A percentile compares a stretch with the other conserved stretches of the same genome.
phyloP scores from a whole-genome alignment of 1,140 invertebrate species.

The Achatina immaculata region DNA sequence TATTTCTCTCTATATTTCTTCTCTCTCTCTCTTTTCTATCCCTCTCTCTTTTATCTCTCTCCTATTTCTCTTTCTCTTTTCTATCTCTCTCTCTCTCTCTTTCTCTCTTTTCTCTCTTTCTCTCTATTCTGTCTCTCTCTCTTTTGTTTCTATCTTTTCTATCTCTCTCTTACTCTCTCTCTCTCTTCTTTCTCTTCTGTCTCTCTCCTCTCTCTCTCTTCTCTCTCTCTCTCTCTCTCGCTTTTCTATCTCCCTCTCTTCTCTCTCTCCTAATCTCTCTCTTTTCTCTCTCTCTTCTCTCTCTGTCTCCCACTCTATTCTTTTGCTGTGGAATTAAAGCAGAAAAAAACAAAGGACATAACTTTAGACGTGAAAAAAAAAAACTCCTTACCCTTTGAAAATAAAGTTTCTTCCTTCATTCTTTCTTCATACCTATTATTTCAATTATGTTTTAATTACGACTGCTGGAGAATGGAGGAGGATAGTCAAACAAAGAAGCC shows the following conservation, averaged over 20 bases:
- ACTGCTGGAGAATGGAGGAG: too few relatives aligned
- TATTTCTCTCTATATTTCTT: too few relatives aligned
- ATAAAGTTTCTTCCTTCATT: too few relatives aligned
- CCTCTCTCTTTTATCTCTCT: too few relatives aligned
- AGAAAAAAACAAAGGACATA: background rate
- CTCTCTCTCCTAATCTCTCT: background rate
- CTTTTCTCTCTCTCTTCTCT: background rate
- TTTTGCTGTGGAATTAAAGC: too few relatives aligned
- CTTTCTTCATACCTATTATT: too few relatives aligned
- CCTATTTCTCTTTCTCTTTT: constrained; percentile 34
- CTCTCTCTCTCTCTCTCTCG: background rate
- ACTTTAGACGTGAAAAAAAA: background rate
- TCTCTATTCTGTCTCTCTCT: constrained; percentile 18
- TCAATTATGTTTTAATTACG: too few relatives aligned
- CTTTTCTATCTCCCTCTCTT: constrained; percentile 19
- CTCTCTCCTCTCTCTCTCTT: constrained; percentile 14
- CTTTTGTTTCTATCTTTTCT: constrained; percentile 14
- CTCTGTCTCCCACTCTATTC: background rate
- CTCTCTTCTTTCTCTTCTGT: too few relatives aligned
- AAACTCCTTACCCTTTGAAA: background rate
- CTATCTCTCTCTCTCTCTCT: constrained; percentile 11
- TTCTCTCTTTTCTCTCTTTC: constrained; percentile 19
- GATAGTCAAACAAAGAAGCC: too few relatives aligned
- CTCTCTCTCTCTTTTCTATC: too few relatives aligned
- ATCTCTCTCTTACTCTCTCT: constrained; percentile 33